Evolutionary conservation across 2,113 vertebrate genomes (phyloP).

Genomic region (Coturnix japonica): DNA sequence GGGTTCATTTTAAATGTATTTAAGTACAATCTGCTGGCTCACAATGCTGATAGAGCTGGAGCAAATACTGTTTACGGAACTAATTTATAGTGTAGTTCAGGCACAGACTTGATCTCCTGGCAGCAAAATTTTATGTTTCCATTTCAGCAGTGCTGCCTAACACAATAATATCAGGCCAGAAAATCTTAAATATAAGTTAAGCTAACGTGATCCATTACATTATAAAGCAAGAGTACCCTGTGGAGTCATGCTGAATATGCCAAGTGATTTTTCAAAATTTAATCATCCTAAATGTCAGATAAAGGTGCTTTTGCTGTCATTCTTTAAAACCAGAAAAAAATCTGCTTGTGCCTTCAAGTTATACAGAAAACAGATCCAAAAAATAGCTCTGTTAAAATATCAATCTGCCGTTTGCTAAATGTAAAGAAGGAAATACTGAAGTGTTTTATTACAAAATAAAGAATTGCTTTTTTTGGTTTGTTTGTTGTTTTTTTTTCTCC

Average conservation of each 20-base stretch:
- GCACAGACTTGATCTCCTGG: slow-evolving; percentile 75
- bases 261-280: slow-evolving; percentile 85
- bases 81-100: slow-evolving; percentile 76
- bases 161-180: slow-evolving; percentile 78
- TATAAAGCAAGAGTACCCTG: slow-evolving; percentile 80
- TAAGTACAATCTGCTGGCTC: slow-evolving; percentile 48
- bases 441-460: slow-evolving; percentile 39
- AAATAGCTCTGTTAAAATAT: slow-evolving; percentile 76
- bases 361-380: slow-evolving; percentile 78
- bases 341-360: slow-evolving; percentile 74
- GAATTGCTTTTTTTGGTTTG: not conserved
- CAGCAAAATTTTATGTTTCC: slow-evolving; percentile 81
- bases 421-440: slow-evolving; percentile 43
- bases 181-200: slow-evolving; percentile 83
- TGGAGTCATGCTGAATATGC: slow-evolving; percentile 82
- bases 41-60: slow-evolving; percentile 3
- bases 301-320: slow-evolving; percentile 90
- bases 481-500: slow-evolving; percentile 16
- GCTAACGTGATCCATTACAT: slow-evolving; percentile 83
- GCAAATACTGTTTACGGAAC: slow-evolving; percentile 70
- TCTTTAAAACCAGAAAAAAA: slow-evolving; percentile 79
- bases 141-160: slow-evolving; percentile 79
- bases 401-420: slow-evolving; percentile 40
- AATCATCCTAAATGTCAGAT: slow-evolving; percentile 88
- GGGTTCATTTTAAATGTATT: slow-evolving; percentile 64